Conservation (phyloP, 2,113 vertebrate species). For the Dromiciops gliroides region DNA sequence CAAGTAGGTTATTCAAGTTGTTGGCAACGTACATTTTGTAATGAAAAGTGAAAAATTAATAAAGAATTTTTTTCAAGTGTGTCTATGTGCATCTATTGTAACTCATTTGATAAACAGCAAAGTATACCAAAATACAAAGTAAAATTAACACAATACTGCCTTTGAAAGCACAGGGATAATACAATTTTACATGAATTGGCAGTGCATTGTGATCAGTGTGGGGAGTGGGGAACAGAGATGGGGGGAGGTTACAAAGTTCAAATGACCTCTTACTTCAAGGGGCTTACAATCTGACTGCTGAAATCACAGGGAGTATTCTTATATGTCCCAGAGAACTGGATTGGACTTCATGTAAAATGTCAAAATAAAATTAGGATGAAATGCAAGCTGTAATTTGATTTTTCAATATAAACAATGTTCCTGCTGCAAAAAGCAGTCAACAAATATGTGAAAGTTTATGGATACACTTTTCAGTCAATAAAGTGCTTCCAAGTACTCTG, state of each 20-base stretch:
- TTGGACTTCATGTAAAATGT: background rate
- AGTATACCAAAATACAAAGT: background rate
- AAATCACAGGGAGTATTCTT: background rate
- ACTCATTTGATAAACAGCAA: constrained; percentile 65
- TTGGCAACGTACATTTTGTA: constrained; percentile 83
- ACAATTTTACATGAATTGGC: background rate
- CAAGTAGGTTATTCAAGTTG: constrained; percentile 81
- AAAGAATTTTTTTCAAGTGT: constrained; percentile 90
- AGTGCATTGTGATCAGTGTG: background rate
- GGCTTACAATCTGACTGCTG: background rate
- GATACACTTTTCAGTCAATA: constrained; percentile 27
- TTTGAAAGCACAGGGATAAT: background rate
- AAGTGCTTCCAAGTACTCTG: background rate
- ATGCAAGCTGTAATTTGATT: constrained; percentile 26
- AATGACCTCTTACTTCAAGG: background rate
- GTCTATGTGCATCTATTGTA: constrained; percentile 75
- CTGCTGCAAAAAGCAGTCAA: background rate
- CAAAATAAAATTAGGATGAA: constrained; percentile 14
- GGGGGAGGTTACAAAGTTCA: background rate
- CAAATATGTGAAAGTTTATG: background rate
- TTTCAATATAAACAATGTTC: constrained; percentile 3
- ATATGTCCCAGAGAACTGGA: background rate
- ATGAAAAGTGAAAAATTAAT: constrained; percentile 87
- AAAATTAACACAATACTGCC: background rate
- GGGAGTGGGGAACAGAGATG: too few species aligned